Evolutionary conservation across 2,113 vertebrate species (phyloP).

Genomic region (Lanius collurio): DNA sequence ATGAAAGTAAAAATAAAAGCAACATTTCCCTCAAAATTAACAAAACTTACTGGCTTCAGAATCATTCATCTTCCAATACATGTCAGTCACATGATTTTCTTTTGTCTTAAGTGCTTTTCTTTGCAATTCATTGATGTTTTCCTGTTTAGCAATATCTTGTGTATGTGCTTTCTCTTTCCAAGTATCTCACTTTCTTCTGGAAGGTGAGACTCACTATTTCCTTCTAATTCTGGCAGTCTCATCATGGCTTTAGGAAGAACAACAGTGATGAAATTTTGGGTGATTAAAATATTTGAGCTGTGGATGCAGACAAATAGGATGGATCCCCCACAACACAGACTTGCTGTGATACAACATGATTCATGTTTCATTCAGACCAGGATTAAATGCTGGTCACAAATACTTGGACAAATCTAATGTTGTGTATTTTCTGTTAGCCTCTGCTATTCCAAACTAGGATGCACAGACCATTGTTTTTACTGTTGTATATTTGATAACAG

Average conservation of each 20-base stretch:
- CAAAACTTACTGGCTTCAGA: background rate
- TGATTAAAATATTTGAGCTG: background rate
- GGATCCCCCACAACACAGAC: background rate
- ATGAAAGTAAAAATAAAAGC: background rate
- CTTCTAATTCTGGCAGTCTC: background rate
- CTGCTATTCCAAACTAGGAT: background rate
- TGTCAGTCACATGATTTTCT: background rate
- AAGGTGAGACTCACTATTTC: background rate
- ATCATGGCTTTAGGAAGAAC: background rate
- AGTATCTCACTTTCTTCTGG: background rate
- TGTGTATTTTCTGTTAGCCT: background rate
- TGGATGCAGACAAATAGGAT: background rate
- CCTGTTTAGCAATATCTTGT: background rate
- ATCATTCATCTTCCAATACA: background rate
- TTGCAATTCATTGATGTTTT: background rate
- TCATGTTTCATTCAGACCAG: background rate
- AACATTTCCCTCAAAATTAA: background rate
- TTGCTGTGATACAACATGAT: background rate
- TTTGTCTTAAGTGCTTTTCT: background rate
- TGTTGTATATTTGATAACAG: background rate
- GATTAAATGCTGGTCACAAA: background rate
- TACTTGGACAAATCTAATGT: background rate
- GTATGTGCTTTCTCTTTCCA: background rate
- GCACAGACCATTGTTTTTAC: background rate
- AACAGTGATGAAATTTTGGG: background rate